Conservation (phyloP, 2,113 vertebrate species). For the Polypterus senegalus region DNA sequence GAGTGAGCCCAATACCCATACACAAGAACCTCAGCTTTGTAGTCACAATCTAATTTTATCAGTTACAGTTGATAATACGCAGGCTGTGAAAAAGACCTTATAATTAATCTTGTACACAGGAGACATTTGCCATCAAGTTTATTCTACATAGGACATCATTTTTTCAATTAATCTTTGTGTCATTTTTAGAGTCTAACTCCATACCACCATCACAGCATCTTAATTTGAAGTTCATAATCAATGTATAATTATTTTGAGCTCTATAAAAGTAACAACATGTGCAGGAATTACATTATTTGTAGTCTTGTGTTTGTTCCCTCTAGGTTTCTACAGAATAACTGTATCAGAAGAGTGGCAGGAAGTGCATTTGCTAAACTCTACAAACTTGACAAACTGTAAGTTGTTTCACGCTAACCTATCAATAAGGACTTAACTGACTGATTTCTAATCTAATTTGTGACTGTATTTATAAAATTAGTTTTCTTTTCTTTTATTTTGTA, state of each 20-base stretch:
- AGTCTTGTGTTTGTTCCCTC: constrained; percentile 13
- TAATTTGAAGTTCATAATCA: neutral
- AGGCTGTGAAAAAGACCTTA: no score
- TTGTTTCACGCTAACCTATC: constrained; percentile 17
- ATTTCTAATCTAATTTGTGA: neutral
- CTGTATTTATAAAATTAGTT: neutral
- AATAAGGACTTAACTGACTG: neutral
- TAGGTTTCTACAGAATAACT: constrained; percentile 62
- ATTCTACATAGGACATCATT: neutral
- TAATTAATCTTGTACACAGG: no score
- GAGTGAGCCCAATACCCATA: no score
- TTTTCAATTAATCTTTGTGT: neutral
- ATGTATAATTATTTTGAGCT: neutral
- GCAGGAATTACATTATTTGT: neutral
- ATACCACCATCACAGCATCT: neutral
- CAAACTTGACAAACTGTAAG: constrained; percentile 55
- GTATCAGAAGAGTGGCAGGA: constrained; percentile 45
- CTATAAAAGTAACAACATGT: neutral
- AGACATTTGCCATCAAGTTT: no score
- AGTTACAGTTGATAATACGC: no score
- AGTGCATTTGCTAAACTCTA: constrained; percentile 52
- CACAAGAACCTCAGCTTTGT: no score
- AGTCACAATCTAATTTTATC: no score
- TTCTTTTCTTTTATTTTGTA: neutral
- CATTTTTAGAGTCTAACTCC: neutral